Conservation (phyloP, 2,888 invertebrate species). For the Drosophila koepferae region DNA sequence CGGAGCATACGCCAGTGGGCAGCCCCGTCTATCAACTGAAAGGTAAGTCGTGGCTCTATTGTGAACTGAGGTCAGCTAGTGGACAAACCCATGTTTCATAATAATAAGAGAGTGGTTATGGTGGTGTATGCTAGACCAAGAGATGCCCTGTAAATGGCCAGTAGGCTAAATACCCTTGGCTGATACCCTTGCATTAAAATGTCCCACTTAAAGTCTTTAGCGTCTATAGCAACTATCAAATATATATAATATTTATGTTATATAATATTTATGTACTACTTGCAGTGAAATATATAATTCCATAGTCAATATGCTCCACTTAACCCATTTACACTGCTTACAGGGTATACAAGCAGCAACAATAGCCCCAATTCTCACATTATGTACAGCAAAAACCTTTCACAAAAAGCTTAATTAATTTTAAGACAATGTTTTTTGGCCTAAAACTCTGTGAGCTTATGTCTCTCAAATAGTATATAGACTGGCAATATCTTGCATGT, state of each 20-base stretch:
- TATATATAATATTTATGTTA: too few relatives aligned
- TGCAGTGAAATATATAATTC: background rate
- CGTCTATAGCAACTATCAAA: background rate
- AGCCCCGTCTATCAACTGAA: slow-evolving; percentile 91
- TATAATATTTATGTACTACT: too few relatives aligned
- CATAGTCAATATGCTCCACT: background rate
- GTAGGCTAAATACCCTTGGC: too few relatives aligned
- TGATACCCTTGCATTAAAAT: background rate
- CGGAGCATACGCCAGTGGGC: slow-evolving; percentile 91
- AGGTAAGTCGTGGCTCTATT: slow-evolving; percentile 85
- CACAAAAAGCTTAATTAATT: slow-evolving; percentile 48
- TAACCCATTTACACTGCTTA: background rate
- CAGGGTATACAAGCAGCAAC: slow-evolving; percentile 30
- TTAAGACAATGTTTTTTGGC: slow-evolving; percentile 23
- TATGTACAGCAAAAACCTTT: slow-evolving; percentile 59
- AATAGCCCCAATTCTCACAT: slow-evolving; percentile 68
- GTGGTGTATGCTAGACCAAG: background rate
- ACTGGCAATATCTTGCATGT: background rate
- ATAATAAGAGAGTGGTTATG: background rate
- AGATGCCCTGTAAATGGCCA: background rate
- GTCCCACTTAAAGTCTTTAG: background rate
- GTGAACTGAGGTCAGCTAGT: slow-evolving; percentile 29
- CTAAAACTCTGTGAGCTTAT: slow-evolving; percentile 16
- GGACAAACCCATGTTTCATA: slow-evolving; percentile 43
- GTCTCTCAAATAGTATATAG: slow-evolving; percentile 14